Evolutionary conservation across 2,888 invertebrate genomes (phyloP).

Genomic region (Calephelis perditalis): DNA sequence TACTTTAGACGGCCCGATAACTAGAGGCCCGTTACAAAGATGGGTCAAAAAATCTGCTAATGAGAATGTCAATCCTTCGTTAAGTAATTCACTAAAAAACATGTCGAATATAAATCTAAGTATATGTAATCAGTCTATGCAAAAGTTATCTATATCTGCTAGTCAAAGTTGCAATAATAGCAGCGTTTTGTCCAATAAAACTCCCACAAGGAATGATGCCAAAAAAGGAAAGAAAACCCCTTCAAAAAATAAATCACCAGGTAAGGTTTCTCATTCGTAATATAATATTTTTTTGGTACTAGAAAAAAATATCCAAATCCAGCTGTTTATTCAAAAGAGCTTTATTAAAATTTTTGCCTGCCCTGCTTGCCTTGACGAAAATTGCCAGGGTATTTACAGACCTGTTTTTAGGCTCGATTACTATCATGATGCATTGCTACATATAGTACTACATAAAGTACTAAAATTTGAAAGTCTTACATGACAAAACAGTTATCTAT

Average conservation of each 20-base stretch:
- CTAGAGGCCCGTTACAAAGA: conserved; percentile 86
- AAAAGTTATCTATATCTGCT: conserved; percentile 78
- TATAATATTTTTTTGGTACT: too few relatives aligned
- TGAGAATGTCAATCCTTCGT: conserved; percentile 75
- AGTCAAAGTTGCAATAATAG: conserved; percentile 78
- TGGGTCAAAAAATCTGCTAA: conserved; percentile 87
- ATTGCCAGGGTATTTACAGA: too few relatives aligned
- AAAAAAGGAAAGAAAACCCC: conserved; percentile 83
- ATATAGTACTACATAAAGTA: too few relatives aligned
- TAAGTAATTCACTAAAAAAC: conserved; percentile 64
- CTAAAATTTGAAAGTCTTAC: too few relatives aligned
- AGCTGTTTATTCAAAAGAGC: too few relatives aligned
- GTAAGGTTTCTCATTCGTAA: conserved; percentile 45
- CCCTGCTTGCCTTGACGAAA: too few relatives aligned
- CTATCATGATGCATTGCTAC: too few relatives aligned
- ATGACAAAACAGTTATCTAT: too few relatives aligned
- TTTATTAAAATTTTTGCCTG: too few relatives aligned
- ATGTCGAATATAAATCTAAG: conserved; percentile 76
- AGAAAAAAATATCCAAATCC: too few relatives aligned
- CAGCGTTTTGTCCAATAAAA: conserved; percentile 74
- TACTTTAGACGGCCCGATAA: conserved; percentile 87
- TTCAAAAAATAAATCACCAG: conserved; percentile 81
- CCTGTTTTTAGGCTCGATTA: too few relatives aligned
- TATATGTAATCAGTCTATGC: conserved; percentile 80
- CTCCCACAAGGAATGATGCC: conserved; percentile 70